These are phyloP conservation scores for Struthio camelus DNA, from an alignment of 2,113 vertebrate genomes.

Conservation along the genomic window DNA sequence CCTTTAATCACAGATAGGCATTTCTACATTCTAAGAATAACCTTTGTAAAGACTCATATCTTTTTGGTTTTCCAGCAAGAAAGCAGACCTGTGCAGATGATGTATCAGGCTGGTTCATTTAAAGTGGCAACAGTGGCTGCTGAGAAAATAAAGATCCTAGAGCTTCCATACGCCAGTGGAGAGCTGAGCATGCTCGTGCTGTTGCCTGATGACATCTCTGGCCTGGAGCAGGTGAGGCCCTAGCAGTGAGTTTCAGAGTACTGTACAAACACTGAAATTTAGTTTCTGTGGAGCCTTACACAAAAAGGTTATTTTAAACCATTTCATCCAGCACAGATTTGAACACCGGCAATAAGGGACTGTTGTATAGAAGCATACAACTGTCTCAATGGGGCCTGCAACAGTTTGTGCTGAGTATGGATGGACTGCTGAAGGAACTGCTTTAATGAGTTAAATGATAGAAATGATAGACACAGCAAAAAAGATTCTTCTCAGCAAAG, in stretches of 20 bases:
- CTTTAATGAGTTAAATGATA: neutral
- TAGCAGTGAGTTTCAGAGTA: neutral
- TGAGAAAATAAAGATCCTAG: slow-evolving; percentile 18
- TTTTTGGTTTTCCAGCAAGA: slow-evolving; percentile 38
- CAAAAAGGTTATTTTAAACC: neutral
- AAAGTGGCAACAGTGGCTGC: slow-evolving; percentile 1
- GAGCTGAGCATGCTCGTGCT: slow-evolving; percentile 31
- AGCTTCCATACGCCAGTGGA: neutral
- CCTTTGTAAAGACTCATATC: neutral
- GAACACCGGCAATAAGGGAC: neutral
- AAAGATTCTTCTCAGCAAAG: neutral
- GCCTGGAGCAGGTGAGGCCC: slow-evolving; percentile 55
- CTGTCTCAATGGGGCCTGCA: neutral
- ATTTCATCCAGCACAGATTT: neutral
- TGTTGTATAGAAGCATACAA: neutral
- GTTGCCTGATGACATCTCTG: slow-evolving; percentile 36
- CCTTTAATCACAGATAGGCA: neutral
- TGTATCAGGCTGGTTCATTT: slow-evolving; percentile 32
- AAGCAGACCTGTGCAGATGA: slow-evolving; percentile 56
- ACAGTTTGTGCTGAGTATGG: neutral
- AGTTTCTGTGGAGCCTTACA: neutral
- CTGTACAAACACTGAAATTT: neutral
- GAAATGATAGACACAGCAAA: neutral
- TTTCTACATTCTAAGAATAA: neutral
- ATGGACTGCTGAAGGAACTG: neutral